Evolutionary conservation across 2,113 vertebrate species (phyloP).

Genomic region (Aythya baeri): DNA sequence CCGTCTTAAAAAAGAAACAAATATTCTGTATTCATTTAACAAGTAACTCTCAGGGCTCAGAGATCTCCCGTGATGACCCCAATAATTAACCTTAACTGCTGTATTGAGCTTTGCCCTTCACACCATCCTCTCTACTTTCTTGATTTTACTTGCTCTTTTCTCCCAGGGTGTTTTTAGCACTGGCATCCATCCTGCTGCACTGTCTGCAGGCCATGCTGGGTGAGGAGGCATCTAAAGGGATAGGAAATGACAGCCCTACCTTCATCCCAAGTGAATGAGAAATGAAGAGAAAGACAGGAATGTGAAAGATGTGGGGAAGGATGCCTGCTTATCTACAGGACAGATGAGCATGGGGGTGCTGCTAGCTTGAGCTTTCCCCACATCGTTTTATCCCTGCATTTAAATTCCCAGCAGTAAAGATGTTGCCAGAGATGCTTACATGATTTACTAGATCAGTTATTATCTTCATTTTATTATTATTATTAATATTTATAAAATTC

Average conservation of each 20-base stretch:
- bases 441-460: neutral
- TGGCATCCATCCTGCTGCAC: fast-evolving
- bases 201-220: neutral
- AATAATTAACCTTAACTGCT: neutral
- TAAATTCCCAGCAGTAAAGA: neutral
- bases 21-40: neutral
- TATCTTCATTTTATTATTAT: fast-evolving
- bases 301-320: neutral
- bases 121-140: fast-evolving
- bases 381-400: neutral
- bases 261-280: neutral
- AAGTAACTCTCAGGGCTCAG: neutral
- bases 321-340: neutral
- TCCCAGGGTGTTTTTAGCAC: neutral
- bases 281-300: neutral
- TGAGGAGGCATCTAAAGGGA: neutral
- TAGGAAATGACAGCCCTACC: neutral
- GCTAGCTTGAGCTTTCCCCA: neutral
- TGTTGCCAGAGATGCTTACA: neutral
- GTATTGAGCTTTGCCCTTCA: neutral
- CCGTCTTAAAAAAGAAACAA: neutral
- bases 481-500: neutral
- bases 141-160: neutral
- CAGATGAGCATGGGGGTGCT: neutral
- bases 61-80: neutral